Evolutionary conservation across 2,888 invertebrate species (phyloP).

Genomic region (Idaea aversata): DNA sequence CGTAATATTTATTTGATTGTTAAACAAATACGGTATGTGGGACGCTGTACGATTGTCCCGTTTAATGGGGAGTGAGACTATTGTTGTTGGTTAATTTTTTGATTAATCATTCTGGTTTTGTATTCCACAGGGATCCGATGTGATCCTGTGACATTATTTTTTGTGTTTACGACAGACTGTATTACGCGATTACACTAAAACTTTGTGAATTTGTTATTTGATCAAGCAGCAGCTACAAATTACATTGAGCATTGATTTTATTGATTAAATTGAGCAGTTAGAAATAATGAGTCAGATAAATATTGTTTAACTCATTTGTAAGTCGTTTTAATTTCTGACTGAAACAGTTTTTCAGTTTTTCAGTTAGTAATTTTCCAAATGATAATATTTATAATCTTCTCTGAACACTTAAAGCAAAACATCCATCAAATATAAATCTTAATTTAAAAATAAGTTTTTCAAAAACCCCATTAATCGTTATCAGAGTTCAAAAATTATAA

Average conservation of each 20-base stretch:
- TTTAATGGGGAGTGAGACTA: conserved; percentile 67
- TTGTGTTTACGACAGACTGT: conserved; percentile 22
- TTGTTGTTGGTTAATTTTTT: conserved; percentile 80
- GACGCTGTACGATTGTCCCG: conserved; percentile 70
- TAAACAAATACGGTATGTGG: conserved; percentile 78
- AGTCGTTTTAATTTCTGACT: too few relatives aligned
- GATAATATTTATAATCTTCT: too few relatives aligned
- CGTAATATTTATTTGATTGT: conserved; percentile 81
- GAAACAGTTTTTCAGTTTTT: too few relatives aligned
- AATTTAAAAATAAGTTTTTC: conserved; percentile 11
- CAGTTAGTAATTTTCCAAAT: too few relatives aligned
- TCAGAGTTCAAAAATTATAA: conserved; percentile 49
- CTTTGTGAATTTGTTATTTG: background rate
- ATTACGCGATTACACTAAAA: conserved; percentile 12
- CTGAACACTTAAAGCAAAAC: background rate
- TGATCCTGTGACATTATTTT: conserved; percentile 63
- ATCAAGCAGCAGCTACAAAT: background rate
- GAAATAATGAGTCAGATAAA: too few relatives aligned
- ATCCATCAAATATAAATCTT: background rate
- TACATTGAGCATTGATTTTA: background rate
- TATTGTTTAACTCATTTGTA: too few relatives aligned
- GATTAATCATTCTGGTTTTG: conserved; percentile 68
- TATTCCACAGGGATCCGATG: conserved; percentile 56
- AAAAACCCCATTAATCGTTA: conserved; percentile 32
- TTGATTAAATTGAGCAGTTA: too few relatives aligned